These are phyloP conservation scores for Ceratitis capitata DNA, from an alignment of 1,140 invertebrate species.

Conservation along the genomic window DNA sequence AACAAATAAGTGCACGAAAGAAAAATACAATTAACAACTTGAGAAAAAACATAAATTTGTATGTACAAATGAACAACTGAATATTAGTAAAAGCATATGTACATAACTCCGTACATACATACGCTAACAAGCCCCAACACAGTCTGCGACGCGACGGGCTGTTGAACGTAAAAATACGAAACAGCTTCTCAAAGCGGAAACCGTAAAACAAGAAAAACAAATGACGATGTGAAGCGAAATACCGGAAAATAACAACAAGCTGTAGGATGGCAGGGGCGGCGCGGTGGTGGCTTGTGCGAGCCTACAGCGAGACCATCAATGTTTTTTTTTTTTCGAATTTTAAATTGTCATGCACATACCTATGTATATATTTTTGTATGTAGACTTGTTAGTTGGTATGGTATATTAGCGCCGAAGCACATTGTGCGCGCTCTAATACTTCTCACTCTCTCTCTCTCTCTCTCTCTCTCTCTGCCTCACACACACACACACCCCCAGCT, in stretches of 20 bases:
- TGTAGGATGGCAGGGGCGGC: no score
- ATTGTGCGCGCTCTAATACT: no score
- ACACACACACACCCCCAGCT: not conserved
- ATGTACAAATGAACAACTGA: no score
- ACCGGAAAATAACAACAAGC: slow-evolving; percentile 22
- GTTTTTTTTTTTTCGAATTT: not conserved
- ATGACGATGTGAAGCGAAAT: slow-evolving; percentile 17
- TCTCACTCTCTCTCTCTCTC: no score
- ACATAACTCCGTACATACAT: no score
- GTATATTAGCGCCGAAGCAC: no score
- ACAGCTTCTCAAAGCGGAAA: not conserved
- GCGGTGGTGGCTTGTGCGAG: not conserved
- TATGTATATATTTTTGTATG: not conserved
- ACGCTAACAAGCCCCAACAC: not conserved
- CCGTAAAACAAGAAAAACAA: slow-evolving; percentile 42
- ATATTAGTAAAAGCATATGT: no score
- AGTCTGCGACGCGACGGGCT: not conserved
- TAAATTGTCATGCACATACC: not conserved
- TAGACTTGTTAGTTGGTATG: not conserved
- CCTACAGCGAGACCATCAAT: not conserved
- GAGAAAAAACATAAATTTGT: no score
- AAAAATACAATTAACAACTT: slow-evolving; percentile 16
- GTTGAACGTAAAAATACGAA: slow-evolving; percentile 30
- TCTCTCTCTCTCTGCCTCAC: no score
- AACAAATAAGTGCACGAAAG: slow-evolving; percentile 33